A percentile compares a stretch with the other conserved stretches of the same genome.
phyloP scores from a whole-genome alignment of 1,140 invertebrate species.

The Dendrolimus kikuchii region DNA sequence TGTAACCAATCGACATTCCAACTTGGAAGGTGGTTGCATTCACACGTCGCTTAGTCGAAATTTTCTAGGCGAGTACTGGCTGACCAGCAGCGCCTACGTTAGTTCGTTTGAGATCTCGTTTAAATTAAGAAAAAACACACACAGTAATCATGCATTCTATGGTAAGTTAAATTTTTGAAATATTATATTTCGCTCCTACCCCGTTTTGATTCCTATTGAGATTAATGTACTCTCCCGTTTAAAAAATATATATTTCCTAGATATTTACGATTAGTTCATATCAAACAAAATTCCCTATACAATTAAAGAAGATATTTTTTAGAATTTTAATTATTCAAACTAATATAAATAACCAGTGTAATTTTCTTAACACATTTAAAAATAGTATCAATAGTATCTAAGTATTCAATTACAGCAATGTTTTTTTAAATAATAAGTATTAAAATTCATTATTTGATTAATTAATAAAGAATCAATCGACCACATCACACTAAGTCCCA shows the following conservation, averaged over 20 bases:
- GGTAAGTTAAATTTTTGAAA: constrained; percentile 40
- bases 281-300: too few species aligned
- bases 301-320: too few species aligned
- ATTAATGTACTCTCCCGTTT: too few species aligned
- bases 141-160: constrained; percentile 65
- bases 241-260: too few species aligned
- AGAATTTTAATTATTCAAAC: too few species aligned
- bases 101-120: constrained; percentile 70
- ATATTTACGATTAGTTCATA: too few species aligned
- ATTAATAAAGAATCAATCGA: neutral
- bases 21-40: constrained; percentile 47
- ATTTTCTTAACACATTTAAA: too few species aligned
- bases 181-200: neutral
- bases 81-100: constrained; percentile 59
- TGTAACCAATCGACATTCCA: constrained; percentile 50
- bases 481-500: neutral
- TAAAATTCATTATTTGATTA: constrained; percentile 6
- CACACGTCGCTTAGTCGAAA: constrained; percentile 64
- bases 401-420: too few species aligned
- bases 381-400: too few species aligned
- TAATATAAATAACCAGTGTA: too few species aligned
- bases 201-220: too few species aligned
- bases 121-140: constrained; percentile 35
- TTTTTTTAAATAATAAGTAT: neutral
- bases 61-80: constrained; percentile 64